These are phyloP conservation scores for Octopus sinensis DNA, from an alignment of 1,140 invertebrate species.

Conservation along the genomic window DNA sequence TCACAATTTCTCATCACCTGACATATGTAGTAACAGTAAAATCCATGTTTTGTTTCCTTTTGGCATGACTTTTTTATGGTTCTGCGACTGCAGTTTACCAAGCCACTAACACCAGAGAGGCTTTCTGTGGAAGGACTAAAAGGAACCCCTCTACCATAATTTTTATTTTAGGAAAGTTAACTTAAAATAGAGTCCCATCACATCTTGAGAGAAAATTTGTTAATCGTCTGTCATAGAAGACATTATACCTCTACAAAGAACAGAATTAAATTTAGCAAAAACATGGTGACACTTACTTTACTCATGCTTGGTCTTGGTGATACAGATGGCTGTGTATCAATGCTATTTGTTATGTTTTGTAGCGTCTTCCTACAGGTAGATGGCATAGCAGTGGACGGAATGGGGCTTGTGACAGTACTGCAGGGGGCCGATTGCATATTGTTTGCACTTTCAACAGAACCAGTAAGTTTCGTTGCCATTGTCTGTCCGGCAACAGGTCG, in stretches of 20 bases:
- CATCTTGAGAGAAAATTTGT: too few species aligned
- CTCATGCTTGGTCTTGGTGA: slow-evolving; percentile 17
- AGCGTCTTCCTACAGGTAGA: slow-evolving; percentile 23
- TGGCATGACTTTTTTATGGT: too few species aligned
- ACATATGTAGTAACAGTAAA: too few species aligned
- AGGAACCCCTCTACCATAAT: too few species aligned
- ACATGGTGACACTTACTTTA: slow-evolving; percentile 22
- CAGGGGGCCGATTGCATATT: not conserved
- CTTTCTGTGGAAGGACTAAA: too few species aligned
- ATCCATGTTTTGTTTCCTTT: too few species aligned
- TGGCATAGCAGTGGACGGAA: slow-evolving; percentile 18
- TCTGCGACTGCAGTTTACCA: too few species aligned
- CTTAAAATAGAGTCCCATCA: too few species aligned
- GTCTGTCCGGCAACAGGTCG: not conserved
- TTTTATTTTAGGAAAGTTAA: too few species aligned
- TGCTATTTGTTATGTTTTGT: slow-evolving; percentile 35
- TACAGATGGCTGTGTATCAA: slow-evolving; percentile 16
- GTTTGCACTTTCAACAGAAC: not conserved
- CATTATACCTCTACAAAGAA: not conserved
- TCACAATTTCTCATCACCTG: too few species aligned
- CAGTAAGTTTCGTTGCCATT: not conserved
- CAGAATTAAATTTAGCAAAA: not conserved
- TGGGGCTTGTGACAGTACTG: slow-evolving; percentile 16
- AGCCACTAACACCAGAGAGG: too few species aligned
- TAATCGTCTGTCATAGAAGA: too few species aligned